Evolutionary conservation across 2,888 invertebrate species (phyloP), one percentile per base, ranked within the genome.

Genomic region (Danaus chrysippus): DNA sequence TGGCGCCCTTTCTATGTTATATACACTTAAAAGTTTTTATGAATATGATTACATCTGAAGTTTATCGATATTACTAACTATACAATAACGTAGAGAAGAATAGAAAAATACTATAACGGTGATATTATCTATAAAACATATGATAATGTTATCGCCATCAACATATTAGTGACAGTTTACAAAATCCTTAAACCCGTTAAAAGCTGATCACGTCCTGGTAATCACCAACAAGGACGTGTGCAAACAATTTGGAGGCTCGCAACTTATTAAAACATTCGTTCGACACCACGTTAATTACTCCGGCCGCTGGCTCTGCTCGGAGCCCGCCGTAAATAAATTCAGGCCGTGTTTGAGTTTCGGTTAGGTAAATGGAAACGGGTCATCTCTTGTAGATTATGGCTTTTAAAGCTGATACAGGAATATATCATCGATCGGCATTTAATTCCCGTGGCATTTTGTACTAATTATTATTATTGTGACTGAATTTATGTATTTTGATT

Each of bases 211-310:
- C 70, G 70, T 70, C 64, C 59, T 58, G 68, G 62, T 68, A 71
- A 73, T 73, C 69, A 71, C 71, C 71, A 64, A 66, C 62, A 70
- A 66, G 67, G 71, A 62, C 66, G 69, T 65, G 70, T 68, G 70
- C 73, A 74, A 72, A 72, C 74, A 74, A 68, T 71, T 71, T 68
- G 65, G 71, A 69, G 73, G 68, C 69, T 67, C 65, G 72, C 71
- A 69, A 73, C 72, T 76, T 77, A 78, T 78, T 76, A 77, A 78
- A 78, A 78, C 77, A 76, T 78, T 71, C 71, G 75, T 75, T 73
- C 75, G 73, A 76, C 76, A 74, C 76, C 72, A 76, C 73, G 75
- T 76, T 78, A 76, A 78, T 78, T 78, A 76, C 76, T 76, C 75
- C 75, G 76, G 72, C 76, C 71, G 75, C 71, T 71, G 71, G 67